phyloP scores from a whole-genome alignment of 2,113 vertebrate genomes.

The Carassius auratus region DNA sequence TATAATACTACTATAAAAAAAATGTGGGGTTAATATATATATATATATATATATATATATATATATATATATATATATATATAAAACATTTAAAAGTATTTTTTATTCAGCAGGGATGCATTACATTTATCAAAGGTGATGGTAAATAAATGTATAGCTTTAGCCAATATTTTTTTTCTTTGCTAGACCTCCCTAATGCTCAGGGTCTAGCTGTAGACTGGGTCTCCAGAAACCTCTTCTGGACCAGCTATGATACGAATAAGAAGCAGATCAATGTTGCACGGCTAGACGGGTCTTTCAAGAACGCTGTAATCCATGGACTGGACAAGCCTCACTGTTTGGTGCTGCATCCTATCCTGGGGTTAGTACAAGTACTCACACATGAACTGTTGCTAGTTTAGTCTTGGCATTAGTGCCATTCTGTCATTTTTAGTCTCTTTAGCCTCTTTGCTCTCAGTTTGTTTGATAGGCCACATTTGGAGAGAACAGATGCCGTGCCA shows the following conservation, averaged over 20 bases:
- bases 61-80: no score
- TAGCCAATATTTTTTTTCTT: neutral
- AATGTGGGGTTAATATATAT: no score
- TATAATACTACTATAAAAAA: neutral
- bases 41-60: no score
- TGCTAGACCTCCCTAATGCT: slow-evolving; percentile 90
- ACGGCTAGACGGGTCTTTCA: slow-evolving; percentile 94
- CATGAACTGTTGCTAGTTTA: neutral
- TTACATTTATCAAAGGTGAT: no score
- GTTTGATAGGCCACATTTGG: slow-evolving; percentile 24
- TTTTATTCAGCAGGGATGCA: no score
- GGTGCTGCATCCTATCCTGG: slow-evolving; percentile 88
- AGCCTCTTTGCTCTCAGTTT: neutral
- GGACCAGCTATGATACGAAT: slow-evolving; percentile 96
- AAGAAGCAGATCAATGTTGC: slow-evolving; percentile 99
- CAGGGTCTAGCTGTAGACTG: slow-evolving; percentile 96
- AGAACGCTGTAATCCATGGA: slow-evolving; percentile 94
- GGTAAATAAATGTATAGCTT: no score
- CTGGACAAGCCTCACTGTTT: slow-evolving; percentile 94
- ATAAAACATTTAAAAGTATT: no score
- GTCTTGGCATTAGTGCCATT: neutral
- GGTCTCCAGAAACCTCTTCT: slow-evolving; percentile 97
- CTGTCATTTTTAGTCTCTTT: neutral
- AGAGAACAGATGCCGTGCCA: slow-evolving; percentile 40
- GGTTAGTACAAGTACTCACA: slow-evolving; percentile 73